Conservation (phyloP, 2,888 invertebrate species). For the Pandemis corylana region DNA sequence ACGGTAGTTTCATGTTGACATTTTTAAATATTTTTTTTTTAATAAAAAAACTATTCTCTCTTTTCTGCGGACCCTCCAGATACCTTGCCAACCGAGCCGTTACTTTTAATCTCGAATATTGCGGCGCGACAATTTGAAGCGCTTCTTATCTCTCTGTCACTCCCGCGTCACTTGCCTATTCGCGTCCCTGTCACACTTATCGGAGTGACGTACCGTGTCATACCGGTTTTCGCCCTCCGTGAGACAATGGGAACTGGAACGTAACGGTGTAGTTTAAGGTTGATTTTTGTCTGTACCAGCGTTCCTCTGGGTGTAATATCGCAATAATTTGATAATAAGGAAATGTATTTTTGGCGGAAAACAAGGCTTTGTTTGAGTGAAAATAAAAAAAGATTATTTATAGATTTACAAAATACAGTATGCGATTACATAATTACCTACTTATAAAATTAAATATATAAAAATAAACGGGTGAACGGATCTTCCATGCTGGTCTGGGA, state of each 20-base stretch:
- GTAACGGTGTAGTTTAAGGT: neutral
- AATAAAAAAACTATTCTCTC: slow-evolving; percentile 46
- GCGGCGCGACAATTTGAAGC: slow-evolving; percentile 76
- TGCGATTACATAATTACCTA: no score
- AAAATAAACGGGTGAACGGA: no score
- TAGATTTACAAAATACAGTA: neutral
- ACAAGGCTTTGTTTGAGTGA: slow-evolving; percentile 9
- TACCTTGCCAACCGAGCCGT: slow-evolving; percentile 76
- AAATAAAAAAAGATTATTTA: neutral
- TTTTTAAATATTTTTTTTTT: no score
- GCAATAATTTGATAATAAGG: slow-evolving; percentile 40
- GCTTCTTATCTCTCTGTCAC: slow-evolving; percentile 47
- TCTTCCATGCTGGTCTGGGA: no score
- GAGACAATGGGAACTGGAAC: neutral
- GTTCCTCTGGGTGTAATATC: slow-evolving; percentile 14
- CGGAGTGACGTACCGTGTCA: slow-evolving; percentile 35
- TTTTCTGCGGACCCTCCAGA: slow-evolving; percentile 63
- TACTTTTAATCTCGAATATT: slow-evolving; percentile 83
- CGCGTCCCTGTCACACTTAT: slow-evolving; percentile 49
- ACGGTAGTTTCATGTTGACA: no score
- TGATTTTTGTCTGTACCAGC: neutral
- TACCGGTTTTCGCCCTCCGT: neutral
- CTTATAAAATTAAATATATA: no score
- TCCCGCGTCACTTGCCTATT: slow-evolving; percentile 40
- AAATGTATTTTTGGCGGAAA: slow-evolving; percentile 22